Percentiles rank a stretch among this genome's conserved stretches.
Evolutionary conservation across 2,113 vertebrate species (phyloP).

Genomic region (Physeter macrocephalus): DNA sequence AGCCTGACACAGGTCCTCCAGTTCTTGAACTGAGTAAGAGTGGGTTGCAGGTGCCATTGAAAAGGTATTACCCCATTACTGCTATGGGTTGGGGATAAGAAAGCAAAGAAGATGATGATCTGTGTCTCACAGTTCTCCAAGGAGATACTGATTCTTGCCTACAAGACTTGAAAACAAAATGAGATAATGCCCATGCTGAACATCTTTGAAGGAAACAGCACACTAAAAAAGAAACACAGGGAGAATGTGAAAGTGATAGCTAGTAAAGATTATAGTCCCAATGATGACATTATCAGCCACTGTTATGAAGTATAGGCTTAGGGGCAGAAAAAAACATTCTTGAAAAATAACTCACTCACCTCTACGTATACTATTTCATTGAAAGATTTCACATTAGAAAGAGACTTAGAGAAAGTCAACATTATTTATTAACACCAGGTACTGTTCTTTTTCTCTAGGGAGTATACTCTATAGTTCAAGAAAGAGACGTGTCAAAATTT

Average conservation of each 20-base stretch:
- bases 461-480: not conserved
- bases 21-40: not conserved
- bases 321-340: not conserved
- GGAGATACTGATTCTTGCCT: not conserved
- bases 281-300: not conserved
- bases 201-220: not conserved
- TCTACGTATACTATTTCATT: not conserved
- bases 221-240: not conserved
- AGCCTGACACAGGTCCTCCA: not conserved
- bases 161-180: not conserved
- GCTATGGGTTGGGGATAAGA: not conserved
- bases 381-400: not conserved
- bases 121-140: not conserved
- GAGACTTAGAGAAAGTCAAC: not conserved
- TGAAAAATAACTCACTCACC: not conserved
- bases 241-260: not conserved
- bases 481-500: not conserved
- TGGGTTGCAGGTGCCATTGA: not conserved
- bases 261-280: not conserved
- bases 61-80: not conserved
- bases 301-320: not conserved
- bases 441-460: not conserved
- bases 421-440: not conserved
- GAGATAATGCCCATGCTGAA: not conserved
- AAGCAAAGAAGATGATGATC: not conserved